Evolutionary conservation across 2,113 vertebrate species (phyloP).

Genomic region (Nanorana parkeri): DNA sequence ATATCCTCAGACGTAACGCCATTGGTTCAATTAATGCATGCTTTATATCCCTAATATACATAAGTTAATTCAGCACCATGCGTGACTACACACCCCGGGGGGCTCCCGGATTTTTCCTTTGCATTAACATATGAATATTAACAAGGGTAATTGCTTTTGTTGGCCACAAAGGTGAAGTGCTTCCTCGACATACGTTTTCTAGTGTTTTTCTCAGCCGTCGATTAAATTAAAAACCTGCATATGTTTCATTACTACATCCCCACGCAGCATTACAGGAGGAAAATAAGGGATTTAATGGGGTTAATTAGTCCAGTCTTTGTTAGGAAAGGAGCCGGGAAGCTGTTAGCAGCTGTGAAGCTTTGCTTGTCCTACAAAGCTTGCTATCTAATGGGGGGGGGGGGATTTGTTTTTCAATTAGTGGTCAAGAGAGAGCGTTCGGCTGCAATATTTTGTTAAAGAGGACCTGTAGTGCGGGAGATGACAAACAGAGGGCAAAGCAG

Average conservation of each 20-base stretch:
- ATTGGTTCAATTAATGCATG: neutral
- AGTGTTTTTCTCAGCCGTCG: neutral
- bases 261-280: neutral
- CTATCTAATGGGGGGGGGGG: neutral
- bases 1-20: neutral
- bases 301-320: neutral
- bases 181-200: conserved; percentile 6
- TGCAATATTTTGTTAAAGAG: too few relatives aligned
- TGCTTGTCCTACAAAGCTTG: neutral
- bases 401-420: neutral
- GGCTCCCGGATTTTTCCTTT: neutral
- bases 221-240: conserved; percentile 3
- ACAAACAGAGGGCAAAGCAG: too few relatives aligned
- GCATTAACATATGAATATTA: conserved; percentile 46
- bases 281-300: neutral
- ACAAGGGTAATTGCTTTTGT: conserved; percentile 3
- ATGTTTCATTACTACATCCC: neutral
- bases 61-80: conserved; percentile 9
- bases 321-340: neutral
- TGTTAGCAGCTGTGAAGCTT: neutral
- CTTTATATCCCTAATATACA: conserved; percentile 24
- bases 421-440: too few relatives aligned
- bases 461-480: too few relatives aligned
- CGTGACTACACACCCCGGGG: neutral
- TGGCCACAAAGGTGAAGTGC: neutral